A percentile compares a stretch with the other conserved stretches of the same genome.
phyloP scores from a whole-genome alignment of 2,113 vertebrate species.

The Mirounga angustirostris region DNA sequence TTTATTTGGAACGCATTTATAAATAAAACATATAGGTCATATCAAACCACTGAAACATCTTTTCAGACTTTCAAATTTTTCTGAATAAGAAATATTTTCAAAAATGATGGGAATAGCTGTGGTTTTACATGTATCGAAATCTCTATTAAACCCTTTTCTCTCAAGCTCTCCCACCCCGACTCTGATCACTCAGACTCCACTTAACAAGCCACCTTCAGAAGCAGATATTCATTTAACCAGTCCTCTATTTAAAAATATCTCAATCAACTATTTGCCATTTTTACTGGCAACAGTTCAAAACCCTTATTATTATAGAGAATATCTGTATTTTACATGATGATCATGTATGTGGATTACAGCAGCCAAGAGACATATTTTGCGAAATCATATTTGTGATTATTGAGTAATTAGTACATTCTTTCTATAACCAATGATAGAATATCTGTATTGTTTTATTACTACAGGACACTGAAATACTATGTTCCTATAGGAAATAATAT shows the following conservation, averaged over 20 bases:
- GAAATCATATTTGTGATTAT: not conserved
- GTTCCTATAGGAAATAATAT: not conserved
- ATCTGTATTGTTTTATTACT: not conserved
- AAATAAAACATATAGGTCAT: not conserved
- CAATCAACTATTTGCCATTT: not conserved
- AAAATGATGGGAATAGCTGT: not conserved
- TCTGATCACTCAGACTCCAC: not conserved
- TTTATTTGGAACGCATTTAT: constrained; percentile 12
- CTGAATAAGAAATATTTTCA: constrained; percentile 7
- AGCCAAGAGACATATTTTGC: not conserved
- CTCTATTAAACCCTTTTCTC: not conserved
- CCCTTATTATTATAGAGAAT: not conserved
- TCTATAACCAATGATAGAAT: not conserved
- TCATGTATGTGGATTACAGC: no score
- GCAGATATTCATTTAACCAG: not conserved
- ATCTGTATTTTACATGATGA: not conserved
- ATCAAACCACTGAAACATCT: not conserved
- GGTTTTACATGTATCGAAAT: not conserved
- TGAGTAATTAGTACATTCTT: not conserved
- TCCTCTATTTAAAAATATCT: not conserved
- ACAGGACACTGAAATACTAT: not conserved
- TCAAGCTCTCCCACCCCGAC: not conserved
- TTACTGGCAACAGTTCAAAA: not conserved
- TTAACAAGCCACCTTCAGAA: not conserved
- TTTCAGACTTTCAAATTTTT: not conserved